Percentiles rank a stretch among this genome's conserved stretches.
Evolutionary conservation across 2,113 vertebrate species (phyloP).

Genomic region (Podarcis raffonei): DNA sequence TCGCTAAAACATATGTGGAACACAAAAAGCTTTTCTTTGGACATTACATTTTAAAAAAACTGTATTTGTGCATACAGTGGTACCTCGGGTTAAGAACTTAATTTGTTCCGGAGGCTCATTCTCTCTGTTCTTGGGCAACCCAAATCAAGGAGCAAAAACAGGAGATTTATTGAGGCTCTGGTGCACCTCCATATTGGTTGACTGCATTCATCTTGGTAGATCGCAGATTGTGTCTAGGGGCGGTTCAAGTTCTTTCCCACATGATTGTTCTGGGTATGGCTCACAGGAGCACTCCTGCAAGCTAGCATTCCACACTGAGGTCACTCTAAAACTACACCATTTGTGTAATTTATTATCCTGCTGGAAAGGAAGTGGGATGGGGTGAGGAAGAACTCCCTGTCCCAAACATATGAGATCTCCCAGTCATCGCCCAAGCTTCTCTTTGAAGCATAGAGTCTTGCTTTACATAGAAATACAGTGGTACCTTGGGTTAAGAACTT

Average conservation of each 20-base stretch:
- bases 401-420: neutral
- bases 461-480: neutral
- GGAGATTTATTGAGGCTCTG: neutral
- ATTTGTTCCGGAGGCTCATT: too few relatives aligned
- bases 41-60: too few relatives aligned
- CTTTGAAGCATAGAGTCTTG: neutral
- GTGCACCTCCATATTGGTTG: too few relatives aligned
- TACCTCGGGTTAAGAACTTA: too few relatives aligned
- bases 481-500: too few relatives aligned
- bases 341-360: neutral
- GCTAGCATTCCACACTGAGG: neutral
- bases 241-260: neutral
- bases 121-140: neutral
- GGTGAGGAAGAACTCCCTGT: too few relatives aligned
- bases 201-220: neutral
- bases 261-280: neutral
- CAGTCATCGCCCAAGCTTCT: neutral
- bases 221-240: neutral
- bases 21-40: too few relatives aligned
- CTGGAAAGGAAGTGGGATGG: neutral
- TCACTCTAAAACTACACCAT: neutral
- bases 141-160: neutral
- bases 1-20: too few relatives aligned
- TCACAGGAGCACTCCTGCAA: neutral
- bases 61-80: too few relatives aligned